phyloP scores from a whole-genome alignment of 2,113 vertebrate genomes.

The Arizona elegans region DNA sequence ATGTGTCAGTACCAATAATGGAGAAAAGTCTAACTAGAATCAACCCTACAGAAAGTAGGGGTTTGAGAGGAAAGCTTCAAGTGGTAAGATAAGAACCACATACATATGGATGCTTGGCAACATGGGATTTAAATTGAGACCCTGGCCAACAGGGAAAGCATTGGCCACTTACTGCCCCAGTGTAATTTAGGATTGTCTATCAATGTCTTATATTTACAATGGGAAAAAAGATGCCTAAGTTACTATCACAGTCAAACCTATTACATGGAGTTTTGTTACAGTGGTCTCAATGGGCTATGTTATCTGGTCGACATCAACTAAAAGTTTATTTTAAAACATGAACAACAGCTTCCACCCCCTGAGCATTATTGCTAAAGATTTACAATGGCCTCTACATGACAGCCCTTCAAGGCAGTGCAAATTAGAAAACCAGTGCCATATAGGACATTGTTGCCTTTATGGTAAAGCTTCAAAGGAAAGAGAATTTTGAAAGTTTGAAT shows the following conservation, averaged over 20 bases:
- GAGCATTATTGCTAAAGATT: neutral
- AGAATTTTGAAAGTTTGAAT: neutral
- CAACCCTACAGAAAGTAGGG: neutral
- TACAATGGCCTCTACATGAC: neutral
- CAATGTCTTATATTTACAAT: neutral
- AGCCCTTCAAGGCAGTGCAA: neutral
- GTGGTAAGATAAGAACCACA: neutral
- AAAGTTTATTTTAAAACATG: neutral
- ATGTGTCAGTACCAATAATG: neutral
- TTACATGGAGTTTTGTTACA: neutral
- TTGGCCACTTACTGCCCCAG: neutral
- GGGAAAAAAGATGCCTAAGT: neutral
- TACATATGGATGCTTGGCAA: neutral
- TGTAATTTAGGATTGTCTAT: neutral
- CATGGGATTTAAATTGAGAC: neutral
- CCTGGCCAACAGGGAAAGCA: neutral
- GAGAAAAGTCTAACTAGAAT: neutral
- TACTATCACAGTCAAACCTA: neutral
- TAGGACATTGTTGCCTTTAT: neutral
- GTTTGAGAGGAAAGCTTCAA: neutral
- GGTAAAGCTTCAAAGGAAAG: neutral
- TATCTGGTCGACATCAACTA: neutral
- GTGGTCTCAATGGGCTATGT: neutral
- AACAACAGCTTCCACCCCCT: neutral
- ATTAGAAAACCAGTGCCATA: neutral